Evolutionary conservation across 2,797 vertebrate species (phyloP).

Genomic region (Rousettus madagascariensis): DNA sequence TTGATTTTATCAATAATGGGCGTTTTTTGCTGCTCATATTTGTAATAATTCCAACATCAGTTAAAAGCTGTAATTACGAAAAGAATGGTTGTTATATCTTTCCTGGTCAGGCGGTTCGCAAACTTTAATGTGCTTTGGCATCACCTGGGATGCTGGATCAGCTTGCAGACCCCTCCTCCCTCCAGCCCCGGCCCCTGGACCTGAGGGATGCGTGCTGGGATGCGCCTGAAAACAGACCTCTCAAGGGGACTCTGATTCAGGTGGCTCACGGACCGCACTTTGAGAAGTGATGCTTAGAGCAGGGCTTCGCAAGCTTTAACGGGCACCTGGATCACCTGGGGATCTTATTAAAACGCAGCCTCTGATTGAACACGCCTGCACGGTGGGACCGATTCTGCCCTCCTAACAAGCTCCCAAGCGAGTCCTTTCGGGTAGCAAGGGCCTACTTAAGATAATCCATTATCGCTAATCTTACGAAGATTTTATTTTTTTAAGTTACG

Average conservation of each 20-base stretch:
- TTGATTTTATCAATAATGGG: not conserved
- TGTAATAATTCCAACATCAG: not conserved
- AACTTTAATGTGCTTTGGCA: not conserved
- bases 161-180: not conserved
- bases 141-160: not conserved
- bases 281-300: not conserved
- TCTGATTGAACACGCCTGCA: not conserved
- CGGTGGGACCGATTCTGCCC: not conserved
- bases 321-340: not conserved
- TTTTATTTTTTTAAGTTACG: not conserved
- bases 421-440: not conserved
- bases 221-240: not conserved
- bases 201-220: not conserved
- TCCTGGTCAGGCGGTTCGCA: not conserved
- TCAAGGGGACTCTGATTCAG: not conserved
- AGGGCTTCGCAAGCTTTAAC: not conserved
- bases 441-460: slow-evolving; percentile 8
- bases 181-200: not conserved
- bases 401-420: not conserved
- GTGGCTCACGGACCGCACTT: not conserved
- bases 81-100: not conserved
- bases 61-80: not conserved
- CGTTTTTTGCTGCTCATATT: not conserved
- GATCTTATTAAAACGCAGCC: slow-evolving; percentile 31
- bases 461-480: not conserved